Conservation (phyloP, 2,113 vertebrate genomes). For the Anguilla japonica region DNA sequence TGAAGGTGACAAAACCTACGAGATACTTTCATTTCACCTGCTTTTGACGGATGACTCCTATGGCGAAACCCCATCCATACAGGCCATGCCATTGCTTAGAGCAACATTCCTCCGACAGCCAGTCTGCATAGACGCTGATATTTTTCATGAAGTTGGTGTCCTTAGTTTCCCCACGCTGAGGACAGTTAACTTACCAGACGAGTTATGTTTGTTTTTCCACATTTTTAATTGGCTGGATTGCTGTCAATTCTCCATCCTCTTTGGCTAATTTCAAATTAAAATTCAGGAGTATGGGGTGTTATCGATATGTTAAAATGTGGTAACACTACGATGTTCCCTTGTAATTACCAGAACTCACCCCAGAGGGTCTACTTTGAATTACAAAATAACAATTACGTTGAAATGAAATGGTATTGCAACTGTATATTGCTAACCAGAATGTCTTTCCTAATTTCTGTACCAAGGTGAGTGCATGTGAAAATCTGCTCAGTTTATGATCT, state of each 20-base stretch:
- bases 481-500: neutral
- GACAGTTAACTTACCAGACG: neutral
- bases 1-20: neutral
- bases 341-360: neutral
- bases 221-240: no score
- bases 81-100: neutral
- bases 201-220: neutral
- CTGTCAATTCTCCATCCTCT: no score
- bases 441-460: neutral
- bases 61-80: neutral
- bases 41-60: conserved; percentile 20
- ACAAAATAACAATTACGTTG: neutral
- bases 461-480: neutral
- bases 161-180: neutral
- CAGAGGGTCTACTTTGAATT: neutral
- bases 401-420: neutral
- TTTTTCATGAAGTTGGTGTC: neutral
- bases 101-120: neutral
- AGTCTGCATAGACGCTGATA: neutral
- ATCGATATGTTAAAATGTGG: neutral
- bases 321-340: neutral
- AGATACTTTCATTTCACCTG: conserved; percentile 7
- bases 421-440: neutral
- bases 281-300: neutral
- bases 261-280: neutral